These are phyloP conservation scores for Drosophila pseudotakahashii DNA, from an alignment of 2,888 invertebrate species.

Conservation along the genomic window DNA sequence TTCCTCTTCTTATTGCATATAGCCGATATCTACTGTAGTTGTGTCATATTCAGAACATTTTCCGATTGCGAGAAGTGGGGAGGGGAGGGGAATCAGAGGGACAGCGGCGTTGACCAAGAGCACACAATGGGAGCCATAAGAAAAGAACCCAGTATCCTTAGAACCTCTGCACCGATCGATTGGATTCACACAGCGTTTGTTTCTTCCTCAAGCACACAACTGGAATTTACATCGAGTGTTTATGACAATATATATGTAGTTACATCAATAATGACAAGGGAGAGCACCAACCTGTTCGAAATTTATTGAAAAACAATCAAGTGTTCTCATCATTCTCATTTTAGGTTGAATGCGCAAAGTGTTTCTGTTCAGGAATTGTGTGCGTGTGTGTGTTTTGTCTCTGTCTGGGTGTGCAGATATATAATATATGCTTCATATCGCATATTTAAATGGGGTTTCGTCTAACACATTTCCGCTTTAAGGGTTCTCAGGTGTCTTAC, in stretches of 20 bases:
- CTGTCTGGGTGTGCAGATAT: neutral
- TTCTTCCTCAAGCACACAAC: conserved; percentile 3
- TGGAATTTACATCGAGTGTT: conserved; percentile 1
- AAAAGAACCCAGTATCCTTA: neutral
- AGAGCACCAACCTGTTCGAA: conserved; percentile 20
- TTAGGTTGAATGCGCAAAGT: conserved; percentile 1
- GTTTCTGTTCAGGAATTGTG: neutral
- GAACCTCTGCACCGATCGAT: neutral
- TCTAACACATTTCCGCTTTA: conserved; percentile 15
- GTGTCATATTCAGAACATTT: too few species aligned
- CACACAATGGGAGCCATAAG: too few species aligned
- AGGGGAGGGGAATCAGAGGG: neutral
- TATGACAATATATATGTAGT: neutral
- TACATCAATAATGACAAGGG: conserved; percentile 35
- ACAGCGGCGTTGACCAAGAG: too few species aligned
- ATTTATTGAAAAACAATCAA: conserved; percentile 35
- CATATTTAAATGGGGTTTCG: neutral
- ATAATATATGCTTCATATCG: neutral
- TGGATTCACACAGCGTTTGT: neutral
- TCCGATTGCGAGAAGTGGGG: neutral
- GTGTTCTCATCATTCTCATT: too few species aligned
- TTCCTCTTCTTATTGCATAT: neutral
- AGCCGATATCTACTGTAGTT: conserved; percentile 13
- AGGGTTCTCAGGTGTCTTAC: conserved; percentile 1
- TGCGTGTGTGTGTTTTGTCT: neutral